Evolutionary conservation across 2,797 vertebrate genomes (phyloP).

Genomic region (Apodemus agrarius): DNA sequence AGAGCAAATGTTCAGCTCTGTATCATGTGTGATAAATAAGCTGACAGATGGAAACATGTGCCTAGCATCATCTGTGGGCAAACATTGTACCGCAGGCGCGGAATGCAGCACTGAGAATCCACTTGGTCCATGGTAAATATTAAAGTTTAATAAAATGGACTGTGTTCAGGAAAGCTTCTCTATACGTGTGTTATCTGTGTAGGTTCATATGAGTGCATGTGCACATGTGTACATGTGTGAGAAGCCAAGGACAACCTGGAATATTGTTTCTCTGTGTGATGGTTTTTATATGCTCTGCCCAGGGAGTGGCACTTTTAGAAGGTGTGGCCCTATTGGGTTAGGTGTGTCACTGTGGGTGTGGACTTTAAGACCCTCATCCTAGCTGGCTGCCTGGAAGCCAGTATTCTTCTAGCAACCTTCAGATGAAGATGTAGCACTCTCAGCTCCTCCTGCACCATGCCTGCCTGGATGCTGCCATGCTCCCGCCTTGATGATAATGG

Average conservation of each 20-base stretch:
- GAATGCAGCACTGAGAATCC: background rate
- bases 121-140: background rate
- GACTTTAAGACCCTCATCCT: background rate
- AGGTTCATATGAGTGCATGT: background rate
- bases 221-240: too few species aligned
- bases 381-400: background rate
- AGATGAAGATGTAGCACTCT: background rate
- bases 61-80: background rate
- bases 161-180: background rate
- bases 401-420: background rate
- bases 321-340: background rate
- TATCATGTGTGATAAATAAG: constrained; percentile 15
- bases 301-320: background rate
- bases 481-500: background rate
- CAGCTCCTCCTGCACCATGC: background rate
- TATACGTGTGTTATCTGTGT: background rate
- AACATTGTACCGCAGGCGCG: background rate
- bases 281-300: background rate
- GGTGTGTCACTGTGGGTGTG: background rate
- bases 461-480: background rate
- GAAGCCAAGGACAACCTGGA: background rate
- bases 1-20: background rate
- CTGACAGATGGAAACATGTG: background rate
- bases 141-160: constrained; percentile 39
- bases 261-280: background rate